Percentiles rank a stretch among this genome's conserved stretches.
phyloP scores from a whole-genome alignment of 2,797 vertebrate genomes.

The Hapalemur alaotrensis region DNA sequence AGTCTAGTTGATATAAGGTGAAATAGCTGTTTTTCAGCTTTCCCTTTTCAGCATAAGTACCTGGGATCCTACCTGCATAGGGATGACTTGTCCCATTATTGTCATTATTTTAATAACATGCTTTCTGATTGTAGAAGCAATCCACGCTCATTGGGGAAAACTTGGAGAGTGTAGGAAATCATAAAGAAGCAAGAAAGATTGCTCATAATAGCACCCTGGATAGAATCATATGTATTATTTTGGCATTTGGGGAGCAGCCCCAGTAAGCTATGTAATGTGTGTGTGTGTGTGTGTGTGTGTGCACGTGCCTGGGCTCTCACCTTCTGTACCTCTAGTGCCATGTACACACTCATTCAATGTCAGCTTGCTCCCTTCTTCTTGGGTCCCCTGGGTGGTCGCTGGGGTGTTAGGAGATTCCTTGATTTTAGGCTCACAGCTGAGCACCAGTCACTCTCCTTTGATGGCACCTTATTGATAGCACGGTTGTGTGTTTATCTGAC shows the following conservation, averaged over 20 bases:
- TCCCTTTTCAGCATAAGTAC: background rate
- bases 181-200: background rate
- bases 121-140: background rate
- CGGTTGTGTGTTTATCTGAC: background rate
- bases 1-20: background rate
- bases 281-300: background rate
- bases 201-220: background rate
- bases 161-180: background rate
- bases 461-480: background rate
- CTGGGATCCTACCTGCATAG: background rate
- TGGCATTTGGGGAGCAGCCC: background rate
- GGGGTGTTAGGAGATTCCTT: background rate
- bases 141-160: background rate
- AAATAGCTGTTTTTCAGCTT: background rate
- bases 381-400: background rate
- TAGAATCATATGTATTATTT: background rate
- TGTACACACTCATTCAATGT: fast-evolving
- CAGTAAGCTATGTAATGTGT: background rate
- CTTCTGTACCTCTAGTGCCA: background rate
- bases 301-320: background rate
- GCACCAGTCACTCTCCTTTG: background rate
- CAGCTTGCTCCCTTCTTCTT: background rate
- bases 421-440: background rate
- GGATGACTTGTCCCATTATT: background rate
- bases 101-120: background rate